A percentile compares a stretch with the other conserved stretches of the same genome.
These are phyloP conservation scores for Odontamblyopus rebecca DNA, from an alignment of 2,797 vertebrate species.

Conservation along the genomic window DNA sequence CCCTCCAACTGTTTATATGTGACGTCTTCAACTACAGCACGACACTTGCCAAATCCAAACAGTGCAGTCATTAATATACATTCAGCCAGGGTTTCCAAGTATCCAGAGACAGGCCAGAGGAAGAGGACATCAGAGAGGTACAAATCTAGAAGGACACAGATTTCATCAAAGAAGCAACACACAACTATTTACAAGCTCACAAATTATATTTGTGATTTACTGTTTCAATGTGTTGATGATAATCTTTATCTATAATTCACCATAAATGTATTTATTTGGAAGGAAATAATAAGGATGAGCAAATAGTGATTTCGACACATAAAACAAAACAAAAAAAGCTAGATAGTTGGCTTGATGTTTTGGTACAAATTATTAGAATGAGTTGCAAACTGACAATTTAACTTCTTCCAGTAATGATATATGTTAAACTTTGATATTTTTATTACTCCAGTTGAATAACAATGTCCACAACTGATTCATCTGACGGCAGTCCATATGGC, in stretches of 20 bases:
- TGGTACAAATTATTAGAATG: background rate
- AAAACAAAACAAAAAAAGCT: background rate
- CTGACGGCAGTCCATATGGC: background rate
- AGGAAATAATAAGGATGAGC: background rate
- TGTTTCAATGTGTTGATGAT: background rate
- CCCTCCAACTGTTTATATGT: constrained; percentile 51
- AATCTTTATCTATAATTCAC: background rate
- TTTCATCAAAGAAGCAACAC: constrained; percentile 35
- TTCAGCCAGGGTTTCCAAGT: constrained; percentile 32
- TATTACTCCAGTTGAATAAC: background rate
- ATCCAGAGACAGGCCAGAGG: constrained; percentile 33
- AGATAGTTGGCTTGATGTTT: background rate
- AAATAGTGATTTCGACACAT: background rate
- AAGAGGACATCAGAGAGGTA: constrained; percentile 51
- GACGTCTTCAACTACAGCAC: constrained; percentile 47
- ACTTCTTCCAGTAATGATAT: background rate
- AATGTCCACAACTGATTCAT: background rate
- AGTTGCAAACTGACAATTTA: background rate
- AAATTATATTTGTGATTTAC: background rate
- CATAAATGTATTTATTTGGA: background rate
- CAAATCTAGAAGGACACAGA: constrained; percentile 53
- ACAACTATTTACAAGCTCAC: constrained; percentile 46
- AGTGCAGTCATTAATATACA: constrained; percentile 41
- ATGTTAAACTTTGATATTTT: background rate
- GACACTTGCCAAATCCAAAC: constrained; percentile 30